A percentile compares a stretch with the other conserved stretches of the same genome.
Evolutionary conservation across 2,113 vertebrate species (phyloP).

Genomic region (Pangasianodon gigas): DNA sequence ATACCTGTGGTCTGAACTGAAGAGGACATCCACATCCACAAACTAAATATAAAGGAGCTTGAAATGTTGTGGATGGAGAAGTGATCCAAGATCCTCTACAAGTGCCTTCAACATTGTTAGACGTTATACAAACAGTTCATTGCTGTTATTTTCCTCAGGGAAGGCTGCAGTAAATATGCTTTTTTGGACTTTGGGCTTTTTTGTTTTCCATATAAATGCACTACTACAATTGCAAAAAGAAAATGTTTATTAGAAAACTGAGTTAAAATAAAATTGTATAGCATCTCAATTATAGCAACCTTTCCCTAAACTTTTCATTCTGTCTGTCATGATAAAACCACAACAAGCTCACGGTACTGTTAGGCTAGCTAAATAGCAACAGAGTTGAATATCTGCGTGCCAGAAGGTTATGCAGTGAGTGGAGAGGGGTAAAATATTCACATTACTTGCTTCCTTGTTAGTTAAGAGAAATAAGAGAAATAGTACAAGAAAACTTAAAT

Average conservation of each 20-base stretch:
- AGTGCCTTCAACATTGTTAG: background rate
- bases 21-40: background rate
- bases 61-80: background rate
- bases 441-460: background rate
- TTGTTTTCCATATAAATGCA: background rate
- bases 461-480: background rate
- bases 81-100: background rate
- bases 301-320: background rate
- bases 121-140: background rate
- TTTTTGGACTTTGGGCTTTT: background rate
- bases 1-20: background rate
- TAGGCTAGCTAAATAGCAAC: background rate
- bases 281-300: too few species aligned
- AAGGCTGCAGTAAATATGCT: background rate
- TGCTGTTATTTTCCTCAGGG: background rate
- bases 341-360: background rate
- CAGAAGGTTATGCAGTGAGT: background rate
- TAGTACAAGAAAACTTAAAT: background rate
- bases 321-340: background rate
- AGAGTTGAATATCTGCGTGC: background rate
- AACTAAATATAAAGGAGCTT: background rate
- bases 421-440: background rate
- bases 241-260: too few species aligned
- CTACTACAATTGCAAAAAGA: too few species aligned
- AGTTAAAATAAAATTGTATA: too few species aligned